Evolutionary conservation across 2,888 invertebrate genomes (phyloP), one percentile per base, ranked within the genome.

Genomic region (Torymus auratus): DNA sequence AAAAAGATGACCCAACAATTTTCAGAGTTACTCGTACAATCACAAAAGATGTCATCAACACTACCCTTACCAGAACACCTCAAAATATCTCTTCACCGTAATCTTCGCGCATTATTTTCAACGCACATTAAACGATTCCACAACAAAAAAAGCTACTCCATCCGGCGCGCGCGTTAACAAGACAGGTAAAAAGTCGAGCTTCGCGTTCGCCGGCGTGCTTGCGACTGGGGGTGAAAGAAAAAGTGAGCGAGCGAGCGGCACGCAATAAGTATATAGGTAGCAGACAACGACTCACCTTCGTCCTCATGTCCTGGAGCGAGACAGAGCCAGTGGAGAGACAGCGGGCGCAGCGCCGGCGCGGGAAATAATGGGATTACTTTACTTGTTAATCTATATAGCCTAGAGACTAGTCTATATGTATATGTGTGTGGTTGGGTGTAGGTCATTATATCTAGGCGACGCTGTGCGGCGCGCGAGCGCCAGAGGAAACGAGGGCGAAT

Each of bases 291-390:
- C 91, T 91, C 88, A 92, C 92, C 91, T 92, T 92, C 84, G 92
- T 92, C 86, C 92, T 91, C 84, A 91, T 89, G 89, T 92, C 92
- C 92, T 92, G 87, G 81, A 85, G 85, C 83, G 84, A 84, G 79
- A 83, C 82, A 81, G 85, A 83, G 82, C 28, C 28, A 28, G 28
- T 28, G 82, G 55, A 28, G 72, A 69, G 67, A 53, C 23, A 58
- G 53, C 53, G 55, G 52, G 72, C 62, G 62, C 78, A 78, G 78
- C 61, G 83, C 82, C 81, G 84, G 83, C 83, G 83, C 83, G 83
- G 76, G 84, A 85, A 86, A 86, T 86, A 88, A 88, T 84, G 78
- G 83, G 85, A 87, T 88, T 88, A 88, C 80, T 82, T 74, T 76
- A 65, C 62, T 82, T 74, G 79, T 80, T 58, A 77, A 65, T 58